Percentiles rank a stretch among this genome's conserved stretches.
These are phyloP conservation scores for Hypotaenidia philippensis DNA, from an alignment of 2,797 vertebrate species.

Conservation along the genomic window DNA sequence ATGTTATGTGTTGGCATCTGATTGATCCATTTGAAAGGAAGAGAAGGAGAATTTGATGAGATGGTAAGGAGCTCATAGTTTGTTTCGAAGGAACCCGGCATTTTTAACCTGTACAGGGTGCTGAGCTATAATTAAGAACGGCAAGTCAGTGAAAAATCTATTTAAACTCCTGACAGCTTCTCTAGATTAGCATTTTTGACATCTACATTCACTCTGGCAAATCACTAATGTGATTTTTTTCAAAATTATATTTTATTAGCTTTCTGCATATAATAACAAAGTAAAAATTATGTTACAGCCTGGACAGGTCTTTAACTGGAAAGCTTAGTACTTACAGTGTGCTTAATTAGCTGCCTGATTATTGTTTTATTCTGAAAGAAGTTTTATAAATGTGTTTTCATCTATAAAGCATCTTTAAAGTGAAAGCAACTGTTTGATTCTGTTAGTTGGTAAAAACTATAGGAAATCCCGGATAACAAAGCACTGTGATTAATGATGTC, in stretches of 20 bases:
- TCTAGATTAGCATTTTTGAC: constrained; percentile 74
- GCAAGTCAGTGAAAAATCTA: constrained; percentile 72
- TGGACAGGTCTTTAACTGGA: constrained; percentile 60
- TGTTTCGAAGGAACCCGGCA: constrained; percentile 53
- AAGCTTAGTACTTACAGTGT: constrained; percentile 44
- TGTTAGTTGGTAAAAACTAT: constrained; percentile 49
- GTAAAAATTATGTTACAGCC: constrained; percentile 51
- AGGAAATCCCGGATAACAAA: constrained; percentile 48
- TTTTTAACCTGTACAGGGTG: constrained; percentile 71
- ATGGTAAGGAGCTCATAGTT: constrained; percentile 47
- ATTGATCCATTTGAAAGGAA: constrained; percentile 71
- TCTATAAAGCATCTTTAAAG: constrained; percentile 61
- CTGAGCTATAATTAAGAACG: constrained; percentile 75
- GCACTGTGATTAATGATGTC: constrained; percentile 58
- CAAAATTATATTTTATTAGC: constrained; percentile 66
- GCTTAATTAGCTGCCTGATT: constrained; percentile 68
- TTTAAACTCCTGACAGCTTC: constrained; percentile 73
- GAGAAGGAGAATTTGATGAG: constrained; percentile 60
- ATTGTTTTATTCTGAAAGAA: constrained; percentile 60
- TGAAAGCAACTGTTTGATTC: constrained; percentile 61
- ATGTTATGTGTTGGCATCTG: constrained; percentile 66
- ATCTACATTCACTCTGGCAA: constrained; percentile 69
- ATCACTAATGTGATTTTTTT: constrained; percentile 59
- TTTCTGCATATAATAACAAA: constrained; percentile 52
- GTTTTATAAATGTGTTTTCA: constrained; percentile 56